Conservation (phyloP, 2,113 vertebrate genomes). For the Mormyrus iriodes region DNA sequence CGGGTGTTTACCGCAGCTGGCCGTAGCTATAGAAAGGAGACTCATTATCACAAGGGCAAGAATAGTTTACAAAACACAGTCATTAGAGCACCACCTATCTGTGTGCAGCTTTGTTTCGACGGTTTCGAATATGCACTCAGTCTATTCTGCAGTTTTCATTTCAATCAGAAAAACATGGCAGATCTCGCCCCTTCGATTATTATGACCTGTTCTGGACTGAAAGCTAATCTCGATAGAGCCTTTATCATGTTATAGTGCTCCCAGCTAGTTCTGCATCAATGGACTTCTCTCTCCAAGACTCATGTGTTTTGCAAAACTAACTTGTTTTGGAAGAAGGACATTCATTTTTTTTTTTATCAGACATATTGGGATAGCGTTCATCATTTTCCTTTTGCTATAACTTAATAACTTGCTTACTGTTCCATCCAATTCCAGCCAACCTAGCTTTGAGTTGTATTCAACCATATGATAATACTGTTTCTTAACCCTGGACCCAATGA, state of each 20-base stretch:
- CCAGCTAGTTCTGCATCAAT: neutral
- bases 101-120: neutral
- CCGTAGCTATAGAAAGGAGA: neutral
- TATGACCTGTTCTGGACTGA: constrained; percentile 19
- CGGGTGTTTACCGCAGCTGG: neutral
- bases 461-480: neutral
- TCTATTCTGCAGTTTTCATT: constrained; percentile 6
- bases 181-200: constrained; percentile 5
- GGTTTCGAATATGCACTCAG: constrained; percentile 6
- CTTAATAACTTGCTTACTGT: neutral
- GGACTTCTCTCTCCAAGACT: too few relatives aligned
- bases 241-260: neutral
- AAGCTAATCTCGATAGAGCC: neutral
- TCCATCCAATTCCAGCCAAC: neutral
- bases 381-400: neutral
- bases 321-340: neutral
- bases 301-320: neutral
- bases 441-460: neutral
- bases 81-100: neutral
- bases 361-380: neutral
- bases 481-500: neutral
- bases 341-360: neutral
- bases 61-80: neutral
- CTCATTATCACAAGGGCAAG: neutral
- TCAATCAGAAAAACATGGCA: neutral